A percentile compares a stretch with the other conserved stretches of the same genome.
phyloP scores from a whole-genome alignment of 2,888 invertebrate species.

The Gnatocerus cornutus region DNA sequence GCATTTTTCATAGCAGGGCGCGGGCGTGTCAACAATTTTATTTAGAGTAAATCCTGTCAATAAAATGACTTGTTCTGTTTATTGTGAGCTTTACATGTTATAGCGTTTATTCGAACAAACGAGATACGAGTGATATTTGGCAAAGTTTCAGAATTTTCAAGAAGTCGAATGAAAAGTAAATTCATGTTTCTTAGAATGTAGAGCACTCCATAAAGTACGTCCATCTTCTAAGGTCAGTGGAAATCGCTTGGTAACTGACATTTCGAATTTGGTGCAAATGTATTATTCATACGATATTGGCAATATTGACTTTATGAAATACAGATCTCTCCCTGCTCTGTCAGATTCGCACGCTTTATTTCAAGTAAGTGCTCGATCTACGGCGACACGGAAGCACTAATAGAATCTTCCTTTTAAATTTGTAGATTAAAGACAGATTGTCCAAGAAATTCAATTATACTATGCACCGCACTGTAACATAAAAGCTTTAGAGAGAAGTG shows the following conservation, averaged over 20 bases:
- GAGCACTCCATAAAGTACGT: constrained; percentile 18
- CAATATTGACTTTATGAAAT: constrained; percentile 35
- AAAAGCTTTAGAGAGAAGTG: constrained; percentile 16
- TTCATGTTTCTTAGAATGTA: constrained; percentile 12
- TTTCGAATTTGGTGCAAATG: constrained; percentile 13
- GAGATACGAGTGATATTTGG: constrained; percentile 15
- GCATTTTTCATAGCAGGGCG: too few species aligned
- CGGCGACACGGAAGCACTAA: constrained; percentile 1
- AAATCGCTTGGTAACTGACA: constrained; percentile 20
- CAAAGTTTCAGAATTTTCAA: constrained; percentile 17
- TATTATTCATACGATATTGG: constrained; percentile 36
- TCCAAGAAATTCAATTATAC: constrained; percentile 21
- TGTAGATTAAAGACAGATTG: constrained; percentile 30
- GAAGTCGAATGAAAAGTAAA: constrained; percentile 1
- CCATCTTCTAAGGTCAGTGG: constrained; percentile 21
- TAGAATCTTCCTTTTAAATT: constrained; percentile 22
- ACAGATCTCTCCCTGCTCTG: constrained; percentile 22
- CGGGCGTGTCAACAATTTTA: too few species aligned
- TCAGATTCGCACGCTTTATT: constrained; percentile 29
- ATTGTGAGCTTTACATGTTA: too few species aligned
- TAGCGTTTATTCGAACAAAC: constrained; percentile 10
- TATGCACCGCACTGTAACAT: constrained; percentile 17
- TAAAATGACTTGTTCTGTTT: too few species aligned
- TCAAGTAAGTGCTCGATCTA: constrained; percentile 8
- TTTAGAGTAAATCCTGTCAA: too few species aligned